Base-by-base conservation (phyloP, 1,140 invertebrate genomes). In the Neodiprion lecontei region DNA sequence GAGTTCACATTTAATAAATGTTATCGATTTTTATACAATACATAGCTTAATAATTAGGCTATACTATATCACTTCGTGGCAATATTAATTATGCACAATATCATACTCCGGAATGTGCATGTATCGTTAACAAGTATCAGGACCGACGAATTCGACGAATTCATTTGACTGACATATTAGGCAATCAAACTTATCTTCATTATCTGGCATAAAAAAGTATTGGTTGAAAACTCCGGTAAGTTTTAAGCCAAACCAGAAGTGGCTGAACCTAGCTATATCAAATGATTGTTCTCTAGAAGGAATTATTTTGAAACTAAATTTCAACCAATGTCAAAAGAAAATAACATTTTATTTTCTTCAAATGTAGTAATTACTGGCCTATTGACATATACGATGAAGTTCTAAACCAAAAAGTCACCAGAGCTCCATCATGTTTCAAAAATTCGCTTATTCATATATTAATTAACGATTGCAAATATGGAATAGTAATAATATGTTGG, bases 191-290 rank as follows among this genome's bases (percentile, higher is more conserved):
- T 61, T 17, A 61, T 61, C 7, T 17, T 61, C 53, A 61, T 17
- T 14, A 61, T 17, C 53, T 61, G 53, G 53, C 53, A 61, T 61
- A 61, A 61, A 61, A 61, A 14, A 14, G 53, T 61, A 61, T 61
- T 61, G 53, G 53, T 61, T 61, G 53, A 61, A 61, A 61, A 61
- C 8, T 61, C 53, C 53, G 53, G 53, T 61, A 9, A 14, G 53
- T 61, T 11, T 83, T 75, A 80, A 81, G 76, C 78, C 77, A 82
- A 78, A 74, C 77, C 75, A 74, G 77, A 79, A 72, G 75, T 69
- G 79, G 75, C 75, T 78, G 68, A 81, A 40, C 77, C 17, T 75
- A 47, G 53, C 53, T 61, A 61, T 14, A 40, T 40, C n/a, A 61
- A 61, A 0, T 61, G 53, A 61, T 61, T 61, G 53, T 61, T 61